Evolutionary conservation across 1,140 invertebrate species (phyloP).

Genomic region (Drosophila murphyi): DNA sequence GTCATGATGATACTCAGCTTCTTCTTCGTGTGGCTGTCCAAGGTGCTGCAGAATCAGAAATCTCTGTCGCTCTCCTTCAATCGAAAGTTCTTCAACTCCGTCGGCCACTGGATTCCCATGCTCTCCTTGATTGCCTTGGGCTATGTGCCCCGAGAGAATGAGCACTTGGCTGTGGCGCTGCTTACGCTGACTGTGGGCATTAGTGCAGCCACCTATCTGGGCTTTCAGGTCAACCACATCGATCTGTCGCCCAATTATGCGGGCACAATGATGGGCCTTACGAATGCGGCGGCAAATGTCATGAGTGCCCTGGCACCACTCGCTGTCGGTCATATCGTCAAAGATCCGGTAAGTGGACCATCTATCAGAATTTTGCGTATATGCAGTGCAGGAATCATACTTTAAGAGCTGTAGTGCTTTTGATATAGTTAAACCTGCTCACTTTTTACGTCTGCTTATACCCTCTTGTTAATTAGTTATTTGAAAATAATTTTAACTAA

Average conservation of each 20-base stretch:
- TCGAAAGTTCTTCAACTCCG: slow-evolving; percentile 89
- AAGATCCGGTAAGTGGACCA: slow-evolving; percentile 86
- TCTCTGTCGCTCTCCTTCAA: slow-evolving; percentile 85
- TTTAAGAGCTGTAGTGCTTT: no score
- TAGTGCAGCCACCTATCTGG: slow-evolving; percentile 91
- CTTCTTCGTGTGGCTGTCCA: slow-evolving; percentile 88
- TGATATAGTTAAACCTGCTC: no score
- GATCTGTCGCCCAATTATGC: slow-evolving; percentile 92
- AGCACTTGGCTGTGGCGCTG: slow-evolving; percentile 86
- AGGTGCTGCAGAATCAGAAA: slow-evolving; percentile 87
- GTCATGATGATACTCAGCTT: slow-evolving; percentile 90
- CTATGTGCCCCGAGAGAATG: slow-evolving; percentile 86
- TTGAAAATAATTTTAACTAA: no score
- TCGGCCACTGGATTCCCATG: slow-evolving; percentile 87
- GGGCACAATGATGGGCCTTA: slow-evolving; percentile 89
- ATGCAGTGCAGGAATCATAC: no score
- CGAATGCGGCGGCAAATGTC: slow-evolving; percentile 90
- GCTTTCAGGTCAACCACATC: slow-evolving; percentile 89
- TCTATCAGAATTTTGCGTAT: no score
- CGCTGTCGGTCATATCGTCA: slow-evolving; percentile 87
- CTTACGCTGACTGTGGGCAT: slow-evolving; percentile 90
- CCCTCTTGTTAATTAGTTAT: no score
- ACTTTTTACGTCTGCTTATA: no score
- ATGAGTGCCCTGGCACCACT: slow-evolving; percentile 90
- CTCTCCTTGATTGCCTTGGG: slow-evolving; percentile 88